These are phyloP conservation scores for Stenoptilia bipunctidactyla DNA, from an alignment of 2,888 invertebrate genomes.

Conservation along the genomic window DNA sequence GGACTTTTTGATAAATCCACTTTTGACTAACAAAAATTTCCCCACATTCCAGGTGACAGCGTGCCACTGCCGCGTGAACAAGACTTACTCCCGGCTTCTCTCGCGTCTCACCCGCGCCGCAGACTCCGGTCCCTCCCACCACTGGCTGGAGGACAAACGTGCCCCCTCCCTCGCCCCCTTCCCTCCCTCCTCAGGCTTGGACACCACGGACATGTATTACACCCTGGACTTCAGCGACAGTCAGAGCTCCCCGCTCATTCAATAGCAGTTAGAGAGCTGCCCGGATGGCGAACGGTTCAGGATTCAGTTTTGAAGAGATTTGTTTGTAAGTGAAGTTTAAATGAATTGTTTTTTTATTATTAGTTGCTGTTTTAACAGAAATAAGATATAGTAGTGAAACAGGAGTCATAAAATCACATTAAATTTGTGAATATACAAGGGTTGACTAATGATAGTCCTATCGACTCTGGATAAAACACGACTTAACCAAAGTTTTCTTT, in stretches of 20 bases:
- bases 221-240: slow-evolving; percentile 84
- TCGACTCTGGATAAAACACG: no score
- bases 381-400: no score
- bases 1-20: no score
- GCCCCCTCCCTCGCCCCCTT: slow-evolving; percentile 27
- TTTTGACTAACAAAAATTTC: no score
- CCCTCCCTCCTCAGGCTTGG: slow-evolving; percentile 57
- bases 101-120: slow-evolving; percentile 62
- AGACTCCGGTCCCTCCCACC: slow-evolving; percentile 47
- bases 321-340: no score
- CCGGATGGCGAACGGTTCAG: slow-evolving; percentile 64
- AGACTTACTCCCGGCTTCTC: slow-evolving; percentile 77
- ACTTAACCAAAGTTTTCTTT: no score
- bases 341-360: no score
- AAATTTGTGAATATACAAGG: no score
- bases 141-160: slow-evolving; percentile 74
- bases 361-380: no score
- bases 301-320: slow-evolving; percentile 52
- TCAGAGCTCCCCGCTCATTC: slow-evolving; percentile 81
- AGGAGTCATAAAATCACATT: no score
- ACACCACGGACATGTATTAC: slow-evolving; percentile 82
- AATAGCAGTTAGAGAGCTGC: slow-evolving; percentile 71
- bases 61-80: slow-evolving; percentile 84
- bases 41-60: slow-evolving; percentile 73
- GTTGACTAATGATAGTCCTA: no score